A percentile compares a stretch with the other conserved stretches of the same genome.
phyloP scores from a whole-genome alignment of 2,888 invertebrate genomes.

The Acanthacorydalis orientalis region DNA sequence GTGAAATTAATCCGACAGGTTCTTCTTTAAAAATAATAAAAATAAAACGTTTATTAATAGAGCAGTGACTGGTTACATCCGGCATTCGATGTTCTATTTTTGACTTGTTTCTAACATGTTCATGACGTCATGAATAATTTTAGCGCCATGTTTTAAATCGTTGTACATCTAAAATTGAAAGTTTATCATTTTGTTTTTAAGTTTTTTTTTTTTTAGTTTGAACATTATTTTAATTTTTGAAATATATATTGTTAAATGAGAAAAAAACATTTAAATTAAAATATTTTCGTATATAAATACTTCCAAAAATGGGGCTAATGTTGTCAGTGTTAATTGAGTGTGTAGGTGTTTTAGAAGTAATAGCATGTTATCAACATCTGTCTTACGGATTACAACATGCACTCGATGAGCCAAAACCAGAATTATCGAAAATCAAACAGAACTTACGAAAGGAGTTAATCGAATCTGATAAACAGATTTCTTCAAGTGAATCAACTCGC shows the following conservation, averaged over 20 bases:
- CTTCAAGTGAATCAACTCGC: background rate
- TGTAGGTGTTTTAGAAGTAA: conserved; percentile 54
- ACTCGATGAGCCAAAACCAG: conserved; percentile 7
- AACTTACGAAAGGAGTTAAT: background rate
- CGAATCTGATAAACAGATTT: background rate
- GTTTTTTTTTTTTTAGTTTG: no score
- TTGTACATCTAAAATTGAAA: no score
- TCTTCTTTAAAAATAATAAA: no score
- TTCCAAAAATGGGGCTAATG: conserved; percentile 47
- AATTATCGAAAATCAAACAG: conserved; percentile 1
- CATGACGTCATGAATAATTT: no score
- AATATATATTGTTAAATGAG: background rate
- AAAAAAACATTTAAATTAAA: background rate
- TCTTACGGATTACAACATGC: conserved; percentile 23
- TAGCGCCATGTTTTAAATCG: no score
- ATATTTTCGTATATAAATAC: background rate
- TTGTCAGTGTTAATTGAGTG: conserved; percentile 58
- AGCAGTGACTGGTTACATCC: no score
- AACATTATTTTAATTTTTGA: no score
- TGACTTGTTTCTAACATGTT: no score
- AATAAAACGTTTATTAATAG: no score
- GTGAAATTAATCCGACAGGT: no score
- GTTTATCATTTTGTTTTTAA: no score
- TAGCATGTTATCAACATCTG: conserved; percentile 38
- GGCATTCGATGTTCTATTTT: no score